These are phyloP conservation scores for Rhinella marina DNA, from an alignment of 2,797 vertebrate species.

Conservation along the genomic window DNA sequence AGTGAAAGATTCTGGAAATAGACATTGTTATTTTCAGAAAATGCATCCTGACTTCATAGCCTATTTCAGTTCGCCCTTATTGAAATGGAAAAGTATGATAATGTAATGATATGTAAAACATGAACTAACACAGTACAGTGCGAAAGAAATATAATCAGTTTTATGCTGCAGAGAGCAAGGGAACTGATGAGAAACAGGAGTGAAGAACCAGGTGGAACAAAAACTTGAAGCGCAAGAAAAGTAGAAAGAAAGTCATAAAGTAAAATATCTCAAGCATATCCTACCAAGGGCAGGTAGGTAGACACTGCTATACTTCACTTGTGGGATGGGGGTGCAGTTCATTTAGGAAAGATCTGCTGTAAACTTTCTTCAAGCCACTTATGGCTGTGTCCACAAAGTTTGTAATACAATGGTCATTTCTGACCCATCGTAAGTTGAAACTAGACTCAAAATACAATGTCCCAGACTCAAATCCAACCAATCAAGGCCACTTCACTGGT, in stretches of 20 bases:
- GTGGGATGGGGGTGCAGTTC: not conserved
- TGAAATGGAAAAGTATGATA: slow-evolving; percentile 55
- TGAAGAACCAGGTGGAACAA: not conserved
- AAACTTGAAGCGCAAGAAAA: slow-evolving; percentile 10
- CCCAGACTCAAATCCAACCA: too few species aligned
- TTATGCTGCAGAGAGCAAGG: slow-evolving; percentile 9
- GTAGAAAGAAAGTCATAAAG: not conserved
- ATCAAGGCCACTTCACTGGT: too few species aligned
- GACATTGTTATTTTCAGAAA: slow-evolving; percentile 29
- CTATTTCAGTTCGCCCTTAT: slow-evolving; percentile 26
- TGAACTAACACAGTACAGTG: slow-evolving; percentile 36
- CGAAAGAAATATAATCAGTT: slow-evolving; percentile 53
- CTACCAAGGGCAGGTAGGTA: not conserved
- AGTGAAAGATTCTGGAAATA: slow-evolving; percentile 28
- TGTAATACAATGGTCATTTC: too few species aligned
- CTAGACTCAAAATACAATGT: too few species aligned
- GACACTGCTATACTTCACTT: not conserved
- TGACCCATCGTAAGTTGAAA: too few species aligned
- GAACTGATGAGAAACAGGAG: slow-evolving; percentile 24
- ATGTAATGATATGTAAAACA: slow-evolving; percentile 60
- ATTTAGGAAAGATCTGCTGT: not conserved
- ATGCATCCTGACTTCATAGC: slow-evolving; percentile 4
- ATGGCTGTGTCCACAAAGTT: too few species aligned
- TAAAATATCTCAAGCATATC: not conserved
- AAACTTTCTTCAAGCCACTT: not conserved